Evolutionary conservation across 2,888 invertebrate species (phyloP).

Genomic region (Calameuta pallipes): DNA sequence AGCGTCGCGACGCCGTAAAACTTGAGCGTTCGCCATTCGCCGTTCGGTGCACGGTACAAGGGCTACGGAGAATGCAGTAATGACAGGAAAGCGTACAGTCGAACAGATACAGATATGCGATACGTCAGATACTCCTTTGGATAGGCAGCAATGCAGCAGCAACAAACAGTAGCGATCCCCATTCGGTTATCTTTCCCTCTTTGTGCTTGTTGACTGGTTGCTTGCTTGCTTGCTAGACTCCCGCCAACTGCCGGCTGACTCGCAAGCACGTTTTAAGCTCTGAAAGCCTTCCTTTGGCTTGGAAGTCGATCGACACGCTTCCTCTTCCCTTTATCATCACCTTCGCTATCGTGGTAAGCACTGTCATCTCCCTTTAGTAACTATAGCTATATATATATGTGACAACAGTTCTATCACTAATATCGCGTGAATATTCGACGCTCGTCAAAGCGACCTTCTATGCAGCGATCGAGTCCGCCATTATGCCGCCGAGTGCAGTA

Average conservation of each 20-base stretch:
- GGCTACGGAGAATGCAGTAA: slow-evolving; percentile 54
- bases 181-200: slow-evolving; percentile 53
- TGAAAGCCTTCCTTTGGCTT: slow-evolving; percentile 41
- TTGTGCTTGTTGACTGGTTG: slow-evolving; percentile 31
- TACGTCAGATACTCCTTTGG: slow-evolving; percentile 32
- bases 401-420: not conserved
- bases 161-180: slow-evolving; percentile 32
- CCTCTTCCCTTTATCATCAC: not conserved
- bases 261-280: slow-evolving; percentile 49
- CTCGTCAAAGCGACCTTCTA: not conserved
- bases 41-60: slow-evolving; percentile 50
- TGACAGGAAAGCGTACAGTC: slow-evolving; percentile 54
- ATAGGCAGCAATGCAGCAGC: slow-evolving; percentile 33
- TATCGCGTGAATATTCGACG: not conserved
- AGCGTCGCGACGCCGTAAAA: not conserved
- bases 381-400: not conserved
- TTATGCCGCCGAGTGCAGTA: not conserved
- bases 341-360: not conserved
- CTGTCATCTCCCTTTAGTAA: not conserved
- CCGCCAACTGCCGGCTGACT: not conserved
- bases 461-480: not conserved
- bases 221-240: not conserved
- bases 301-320: slow-evolving; percentile 3
- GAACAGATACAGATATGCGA: slow-evolving; percentile 33
- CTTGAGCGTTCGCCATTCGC: slow-evolving; percentile 22